A percentile compares a stretch with the other conserved stretches of the same genome.
These are phyloP conservation scores for Amiota communis DNA, from an alignment of 2,888 invertebrate species.

Conservation along the genomic window DNA sequence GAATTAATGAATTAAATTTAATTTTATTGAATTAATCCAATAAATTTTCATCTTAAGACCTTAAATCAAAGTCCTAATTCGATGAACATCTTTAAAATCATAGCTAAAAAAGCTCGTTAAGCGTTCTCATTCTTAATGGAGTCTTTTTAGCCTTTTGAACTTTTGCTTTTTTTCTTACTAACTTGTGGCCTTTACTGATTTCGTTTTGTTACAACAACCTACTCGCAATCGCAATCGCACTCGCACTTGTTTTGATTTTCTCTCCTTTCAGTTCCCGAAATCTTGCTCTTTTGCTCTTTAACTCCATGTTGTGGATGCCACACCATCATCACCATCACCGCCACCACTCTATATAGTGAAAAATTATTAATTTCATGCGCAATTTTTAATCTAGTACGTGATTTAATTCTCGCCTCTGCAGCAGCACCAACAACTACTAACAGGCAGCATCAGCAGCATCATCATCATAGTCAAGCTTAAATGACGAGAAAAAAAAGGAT, in stretches of 20 bases:
- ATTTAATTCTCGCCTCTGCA: constrained; percentile 67
- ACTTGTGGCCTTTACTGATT: constrained; percentile 3
- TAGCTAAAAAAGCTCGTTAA: no score
- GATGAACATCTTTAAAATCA: no score
- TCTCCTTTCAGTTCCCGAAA: no score
- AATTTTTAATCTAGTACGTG: constrained; percentile 73
- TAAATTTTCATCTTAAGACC: no score
- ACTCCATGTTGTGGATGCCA: no score
- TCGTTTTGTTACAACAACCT: neutral
- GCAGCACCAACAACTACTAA: constrained; percentile 15
- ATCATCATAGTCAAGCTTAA: constrained; percentile 3
- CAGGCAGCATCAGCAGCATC: neutral
- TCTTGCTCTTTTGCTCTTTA: no score
- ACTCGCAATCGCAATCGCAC: neutral
- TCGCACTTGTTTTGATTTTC: neutral
- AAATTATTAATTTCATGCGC: constrained; percentile 72
- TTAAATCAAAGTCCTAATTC: no score
- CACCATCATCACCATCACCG: constrained; percentile 11
- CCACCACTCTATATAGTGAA: constrained; percentile 46
- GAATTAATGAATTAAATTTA: no score
- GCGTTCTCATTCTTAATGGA: no score
- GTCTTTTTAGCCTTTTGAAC: no score
- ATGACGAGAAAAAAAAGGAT: constrained; percentile 8
- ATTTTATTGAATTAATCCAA: no score
- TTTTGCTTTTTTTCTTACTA: neutral